phyloP scores from a whole-genome alignment of 2,888 invertebrate genomes.

The Abscondita cerata region DNA sequence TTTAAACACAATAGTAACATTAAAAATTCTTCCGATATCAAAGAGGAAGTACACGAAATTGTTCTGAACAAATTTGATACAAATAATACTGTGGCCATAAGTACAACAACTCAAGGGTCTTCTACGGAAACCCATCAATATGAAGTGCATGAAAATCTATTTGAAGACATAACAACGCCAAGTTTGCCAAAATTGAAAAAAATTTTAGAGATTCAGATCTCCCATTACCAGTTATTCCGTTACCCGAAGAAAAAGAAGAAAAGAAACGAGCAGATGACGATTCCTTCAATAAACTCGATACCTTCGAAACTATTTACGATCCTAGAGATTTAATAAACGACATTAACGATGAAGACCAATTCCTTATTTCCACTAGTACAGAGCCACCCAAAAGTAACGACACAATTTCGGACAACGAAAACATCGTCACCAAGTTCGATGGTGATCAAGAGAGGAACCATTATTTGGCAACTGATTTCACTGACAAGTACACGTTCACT shows the following conservation, averaged over 20 bases:
- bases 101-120: background rate
- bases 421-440: conserved; percentile 14
- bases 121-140: conserved; percentile 42
- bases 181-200: too few relatives aligned
- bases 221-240: conserved; percentile 42
- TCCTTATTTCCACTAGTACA: conserved; percentile 34
- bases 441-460: conserved; percentile 38
- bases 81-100: background rate
- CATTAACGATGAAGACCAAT: conserved; percentile 48
- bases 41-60: conserved; percentile 43
- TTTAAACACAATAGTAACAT: conserved; percentile 32
- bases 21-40: conserved; percentile 36
- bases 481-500: conserved; percentile 35
- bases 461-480: conserved; percentile 36
- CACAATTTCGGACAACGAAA: conserved; percentile 18
- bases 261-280: conserved; percentile 38
- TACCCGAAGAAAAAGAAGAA: conserved; percentile 38
- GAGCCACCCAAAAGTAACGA: conserved; percentile 25
- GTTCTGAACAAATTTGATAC: background rate
- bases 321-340: conserved; percentile 42
- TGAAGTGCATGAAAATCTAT: conserved; percentile 47
- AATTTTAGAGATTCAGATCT: conserved; percentile 43
- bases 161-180: conserved; percentile 40
- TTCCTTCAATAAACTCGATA: conserved; percentile 40
- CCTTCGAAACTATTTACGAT: conserved; percentile 38